phyloP scores from a whole-genome alignment of 2,888 invertebrate species.

The Elegia similella region DNA sequence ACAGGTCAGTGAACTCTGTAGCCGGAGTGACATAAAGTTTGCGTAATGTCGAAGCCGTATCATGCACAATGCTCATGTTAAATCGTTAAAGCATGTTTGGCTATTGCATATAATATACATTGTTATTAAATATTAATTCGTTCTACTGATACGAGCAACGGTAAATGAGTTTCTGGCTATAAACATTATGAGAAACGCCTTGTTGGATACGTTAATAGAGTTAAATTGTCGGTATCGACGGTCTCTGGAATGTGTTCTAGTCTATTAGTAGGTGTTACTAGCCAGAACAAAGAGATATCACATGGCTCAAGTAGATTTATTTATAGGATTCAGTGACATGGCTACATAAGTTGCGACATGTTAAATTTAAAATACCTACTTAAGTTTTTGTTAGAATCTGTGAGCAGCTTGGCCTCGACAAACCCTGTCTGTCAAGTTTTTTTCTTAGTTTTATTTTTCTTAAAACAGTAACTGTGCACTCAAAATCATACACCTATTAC shows the following conservation, averaged over 20 bases:
- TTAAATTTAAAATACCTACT: background rate
- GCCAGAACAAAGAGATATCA: background rate
- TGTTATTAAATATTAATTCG: constrained; percentile 19
- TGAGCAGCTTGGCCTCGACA: constrained; percentile 1
- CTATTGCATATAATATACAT: background rate
- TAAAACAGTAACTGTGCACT: background rate
- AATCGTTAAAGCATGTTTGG: background rate
- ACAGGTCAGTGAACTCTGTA: constrained; percentile 78
- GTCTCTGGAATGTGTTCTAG: background rate
- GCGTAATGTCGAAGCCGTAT: constrained; percentile 50
- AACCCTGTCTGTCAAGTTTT: background rate
- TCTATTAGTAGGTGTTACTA: background rate
- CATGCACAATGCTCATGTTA: constrained; percentile 26
- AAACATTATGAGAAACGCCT: constrained; percentile 8
- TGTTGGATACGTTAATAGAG: constrained; percentile 16
- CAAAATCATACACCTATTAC: too few species aligned
- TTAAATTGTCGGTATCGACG: background rate
- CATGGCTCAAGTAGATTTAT: background rate
- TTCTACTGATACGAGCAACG: constrained; percentile 21
- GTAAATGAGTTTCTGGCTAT: background rate
- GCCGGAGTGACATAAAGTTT: constrained; percentile 45
- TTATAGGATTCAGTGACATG: background rate
- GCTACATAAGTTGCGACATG: background rate
- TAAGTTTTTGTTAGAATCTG: constrained; percentile 7
- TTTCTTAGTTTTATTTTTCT: background rate